These are phyloP conservation scores for Amphilophus citrinellus DNA, from an alignment of 2,113 vertebrate species.

Conservation along the genomic window DNA sequence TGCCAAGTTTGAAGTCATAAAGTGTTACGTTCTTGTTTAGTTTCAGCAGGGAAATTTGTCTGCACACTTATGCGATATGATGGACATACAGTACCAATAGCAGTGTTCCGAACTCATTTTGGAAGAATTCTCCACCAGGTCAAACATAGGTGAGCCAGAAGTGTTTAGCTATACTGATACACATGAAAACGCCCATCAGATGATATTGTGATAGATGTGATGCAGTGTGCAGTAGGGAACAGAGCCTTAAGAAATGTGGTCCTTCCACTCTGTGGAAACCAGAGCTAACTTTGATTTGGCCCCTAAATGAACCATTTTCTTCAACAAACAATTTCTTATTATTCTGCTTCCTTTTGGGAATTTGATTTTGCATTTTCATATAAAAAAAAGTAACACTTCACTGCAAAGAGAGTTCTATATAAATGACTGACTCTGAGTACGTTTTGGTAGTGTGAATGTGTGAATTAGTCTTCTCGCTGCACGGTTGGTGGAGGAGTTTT, in stretches of 20 bases:
- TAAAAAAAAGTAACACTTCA: background rate
- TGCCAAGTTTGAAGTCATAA: background rate
- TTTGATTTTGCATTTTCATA: background rate
- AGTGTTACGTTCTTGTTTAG: background rate
- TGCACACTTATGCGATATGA: background rate
- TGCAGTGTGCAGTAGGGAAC: background rate
- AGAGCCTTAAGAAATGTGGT: background rate
- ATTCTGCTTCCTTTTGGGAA: background rate
- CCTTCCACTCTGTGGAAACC: background rate
- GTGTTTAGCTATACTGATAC: background rate
- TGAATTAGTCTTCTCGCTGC: constrained; percentile 16
- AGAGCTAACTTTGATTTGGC: background rate
- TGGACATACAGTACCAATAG: background rate
- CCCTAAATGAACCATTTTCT: background rate
- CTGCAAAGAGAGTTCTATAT: background rate
- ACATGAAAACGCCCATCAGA: background rate
- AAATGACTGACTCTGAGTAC: background rate
- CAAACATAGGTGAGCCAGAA: background rate
- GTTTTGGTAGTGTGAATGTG: background rate
- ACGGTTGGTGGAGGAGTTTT: background rate
- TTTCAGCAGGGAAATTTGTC: background rate
- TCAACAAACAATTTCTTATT: constrained; percentile 19
- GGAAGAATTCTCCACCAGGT: background rate
- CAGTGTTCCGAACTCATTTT: background rate
- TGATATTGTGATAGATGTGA: background rate